Base-by-base conservation (phyloP, 2,888 invertebrate species). In the Drosophila engyochracea region DNA sequence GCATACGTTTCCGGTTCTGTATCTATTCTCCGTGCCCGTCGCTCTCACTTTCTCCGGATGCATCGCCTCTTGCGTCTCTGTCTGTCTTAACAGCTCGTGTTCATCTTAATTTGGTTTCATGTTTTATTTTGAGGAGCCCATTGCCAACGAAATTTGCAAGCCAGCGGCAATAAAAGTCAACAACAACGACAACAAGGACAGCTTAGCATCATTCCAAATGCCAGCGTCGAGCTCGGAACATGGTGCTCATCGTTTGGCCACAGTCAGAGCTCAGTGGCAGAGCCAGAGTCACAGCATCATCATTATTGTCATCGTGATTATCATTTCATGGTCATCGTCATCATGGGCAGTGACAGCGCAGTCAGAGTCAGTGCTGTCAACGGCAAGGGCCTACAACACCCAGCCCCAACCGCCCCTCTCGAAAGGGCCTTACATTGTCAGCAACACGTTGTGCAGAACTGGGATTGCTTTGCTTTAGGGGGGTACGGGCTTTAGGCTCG, bases 31-130 rank as follows among this genome's bases (percentile, higher is more conserved):
- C 22, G 22, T 25, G 30, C 61, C 35, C 41, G 37, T 49, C n/a
- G n/a, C 33, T 61, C 28, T 6, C 41, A 39, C 37, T 37, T 39
- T 41, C 28, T 33, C 31, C 16, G 52, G 35, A 31, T 37, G 28
- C 7, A 25, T 52, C 25, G 57, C 52, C 30, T 22, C 49, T 25
- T 35, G 16, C 35, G 31, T 33, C 58, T 41, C 57, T 57, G 57
- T 47, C 66, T 58, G 53, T 64, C 53, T 69, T 66, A 61, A 67
- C 51, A 60, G 61, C 72, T 79, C 74, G 66, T 75, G 80, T 80
- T 84, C 79, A 65, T 74, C 77, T 85, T 83, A 89, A 89, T 87
- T 83, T 76, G 83, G 81, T 89, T 85, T 81, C 85, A 87, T 87
- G 83, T 85, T 82, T 85, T 86, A 76, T 81, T 85, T 84, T 79